Evolutionary conservation across 2,888 invertebrate species (phyloP), one percentile per base, ranked within the genome.

Genomic region (Clanis bilineata): DNA sequence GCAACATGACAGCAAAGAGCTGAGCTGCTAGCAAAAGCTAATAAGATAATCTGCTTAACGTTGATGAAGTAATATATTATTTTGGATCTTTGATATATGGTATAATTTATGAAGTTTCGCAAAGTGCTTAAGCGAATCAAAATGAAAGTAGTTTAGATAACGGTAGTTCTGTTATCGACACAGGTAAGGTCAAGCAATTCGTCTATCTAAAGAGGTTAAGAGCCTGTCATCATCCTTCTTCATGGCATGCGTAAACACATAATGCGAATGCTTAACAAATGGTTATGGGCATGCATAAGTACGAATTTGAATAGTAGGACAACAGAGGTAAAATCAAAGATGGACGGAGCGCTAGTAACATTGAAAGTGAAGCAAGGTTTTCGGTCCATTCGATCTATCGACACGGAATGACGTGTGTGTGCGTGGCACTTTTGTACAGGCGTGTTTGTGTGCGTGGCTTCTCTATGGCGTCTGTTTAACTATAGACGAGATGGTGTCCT

Each of bases 121-220:
- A n/a, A n/a, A 18, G 28, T 32, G 18, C 32, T 51, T 5, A 36
- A 45, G 23, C 3, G 23, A 28, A 32, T 10, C 18, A n/a, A 18
- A 3, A 10, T 28, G 32, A 51, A 51, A 51, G 51, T 51, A 32
- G 51, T 6, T 15, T 32, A 32, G 18, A 51, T 32, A 51, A 51
- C 51, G 32, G 51, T 51, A 51, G 32, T 51, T 51, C 18, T 28
- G 9, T 32, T 32, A 51, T 51, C 51, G 18, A 32, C 18, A 51
- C 36, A 12, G 36, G 0, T 32, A 18, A 51, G 51, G 51, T 51
- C 51, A 32, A 12, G 51, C 28, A 15, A 28, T 51, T 51, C 51
- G 15, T 32, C 32, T 51, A 51, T 32, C 51, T 51, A 51, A 51
- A 32, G 51, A 32, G 51, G 51, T 51, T 51, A 51, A 51, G 51